Evolutionary conservation across 2,797 vertebrate species (phyloP), one percentile per base, ranked within the genome.

Genomic region (Myioborus melanocephalus): DNA sequence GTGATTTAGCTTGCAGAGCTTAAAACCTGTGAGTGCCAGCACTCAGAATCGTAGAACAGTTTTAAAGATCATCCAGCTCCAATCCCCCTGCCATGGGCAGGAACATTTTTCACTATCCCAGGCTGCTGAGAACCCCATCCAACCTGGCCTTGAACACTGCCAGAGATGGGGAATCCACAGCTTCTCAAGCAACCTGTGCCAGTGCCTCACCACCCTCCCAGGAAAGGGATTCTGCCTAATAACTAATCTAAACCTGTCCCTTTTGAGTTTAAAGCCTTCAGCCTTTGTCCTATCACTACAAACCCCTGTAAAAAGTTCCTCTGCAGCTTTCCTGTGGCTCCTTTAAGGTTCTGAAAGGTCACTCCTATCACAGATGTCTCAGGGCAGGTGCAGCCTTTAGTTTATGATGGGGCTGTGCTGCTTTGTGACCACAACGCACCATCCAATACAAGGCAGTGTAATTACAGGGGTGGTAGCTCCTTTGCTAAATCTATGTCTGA

Each of bases 41-140:
- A 83, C 3, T 6, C 0, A 28, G 37, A 69, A 26, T 19, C 12
- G 27, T 1, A 30, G 19, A 57, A 32, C 10, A 24, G 10, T 57
- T 69, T 39, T 34, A 32, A 64, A 30, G 26, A 20, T 30, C 7
- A 34, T 4, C 10, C 23, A 39, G 3, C 30, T 65, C 39, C 57
- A 89, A 10, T 4, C 2, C 7, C 20, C 5, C 19, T 46, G 37
- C 28, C 43, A 39, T 2, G 3, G 28, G 3, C 57, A 70, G 7
- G 37, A 1, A 34, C 26, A 77, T 7, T n/a, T 64, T 23, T 6
- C n/a, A 46, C 24, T 3, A 39, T 1, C 5, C 8, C 44, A 50
- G n/a, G 44, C 0, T 56, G 56, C 28, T 77, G 17, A 83, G 18
- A 89, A 37, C 21, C 6, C 10, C 14, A 27, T 23, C 14, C 37